Conservation (phyloP, 2,888 invertebrate genomes). For the Machimus rusticus region DNA sequence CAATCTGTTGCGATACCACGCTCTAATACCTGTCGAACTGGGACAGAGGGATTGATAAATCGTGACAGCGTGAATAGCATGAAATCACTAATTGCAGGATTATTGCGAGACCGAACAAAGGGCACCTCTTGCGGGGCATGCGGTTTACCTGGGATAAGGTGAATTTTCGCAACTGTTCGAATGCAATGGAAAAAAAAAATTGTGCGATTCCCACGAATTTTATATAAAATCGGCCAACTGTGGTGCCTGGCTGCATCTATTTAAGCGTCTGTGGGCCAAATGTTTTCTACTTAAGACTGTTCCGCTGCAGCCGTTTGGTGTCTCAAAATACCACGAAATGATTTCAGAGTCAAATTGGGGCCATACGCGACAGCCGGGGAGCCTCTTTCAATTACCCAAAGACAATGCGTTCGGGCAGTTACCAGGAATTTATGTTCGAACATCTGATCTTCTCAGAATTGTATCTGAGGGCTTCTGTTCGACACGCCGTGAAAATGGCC, state of each 20-base stretch:
- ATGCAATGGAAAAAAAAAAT: neutral
- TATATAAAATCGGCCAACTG: neutral
- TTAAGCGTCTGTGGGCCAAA: slow-evolving; percentile 14
- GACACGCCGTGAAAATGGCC: neutral
- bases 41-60: neutral
- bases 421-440: slow-evolving; percentile 21
- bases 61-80: slow-evolving; percentile 1
- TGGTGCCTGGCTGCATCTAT: neutral
- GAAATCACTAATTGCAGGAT: slow-evolving; percentile 19
- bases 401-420: slow-evolving; percentile 25
- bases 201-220: neutral
- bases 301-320: neutral
- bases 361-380: slow-evolving; percentile 1
- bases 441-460: slow-evolving; percentile 29
- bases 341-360: slow-evolving; percentile 17
- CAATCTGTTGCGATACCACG: neutral
- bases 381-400: neutral
- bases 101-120: neutral
- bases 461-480: slow-evolving; percentile 16
- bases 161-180: neutral
- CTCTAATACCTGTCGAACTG: neutral
- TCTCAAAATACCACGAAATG: slow-evolving; percentile 28
- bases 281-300: slow-evolving; percentile 22
- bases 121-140: neutral
- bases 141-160: neutral